Conservation (phyloP, 1,140 invertebrate genomes). For the Camponotus floridanus region DNA sequence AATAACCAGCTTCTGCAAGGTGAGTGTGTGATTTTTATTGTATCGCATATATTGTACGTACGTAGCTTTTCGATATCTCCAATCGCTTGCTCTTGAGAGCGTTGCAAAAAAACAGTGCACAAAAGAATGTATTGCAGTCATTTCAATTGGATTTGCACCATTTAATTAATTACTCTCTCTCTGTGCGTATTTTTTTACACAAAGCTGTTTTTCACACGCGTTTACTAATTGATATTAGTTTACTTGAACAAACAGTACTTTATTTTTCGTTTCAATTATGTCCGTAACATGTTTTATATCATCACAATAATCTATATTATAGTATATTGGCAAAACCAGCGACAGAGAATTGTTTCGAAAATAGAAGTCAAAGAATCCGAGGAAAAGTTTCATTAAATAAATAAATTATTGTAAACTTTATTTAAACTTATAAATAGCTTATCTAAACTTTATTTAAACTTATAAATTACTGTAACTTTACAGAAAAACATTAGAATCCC, state of each 20-base stretch:
- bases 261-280: neutral
- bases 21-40: conserved; percentile 86
- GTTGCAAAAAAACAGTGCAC: neutral
- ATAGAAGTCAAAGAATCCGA: neutral
- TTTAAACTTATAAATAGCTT: neutral
- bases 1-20: conserved; percentile 95
- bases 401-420: neutral
- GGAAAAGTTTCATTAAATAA: neutral
- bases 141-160: neutral
- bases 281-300: neutral
- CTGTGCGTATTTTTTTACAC: neutral
- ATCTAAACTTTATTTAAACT: neutral
- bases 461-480: neutral
- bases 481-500: neutral
- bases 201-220: neutral
- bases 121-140: neutral
- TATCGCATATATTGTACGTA: neutral
- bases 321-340: neutral
- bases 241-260: conserved; percentile 21
- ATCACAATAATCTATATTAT: neutral
- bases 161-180: conserved; percentile 32
- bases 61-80: neutral
- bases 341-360: neutral
- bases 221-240: conserved; percentile 24
- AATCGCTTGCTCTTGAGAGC: neutral